Evolutionary conservation across 2,113 vertebrate species (phyloP), one percentile per base, ranked within the genome.

Genomic region (Rhombomys opimus): DNA sequence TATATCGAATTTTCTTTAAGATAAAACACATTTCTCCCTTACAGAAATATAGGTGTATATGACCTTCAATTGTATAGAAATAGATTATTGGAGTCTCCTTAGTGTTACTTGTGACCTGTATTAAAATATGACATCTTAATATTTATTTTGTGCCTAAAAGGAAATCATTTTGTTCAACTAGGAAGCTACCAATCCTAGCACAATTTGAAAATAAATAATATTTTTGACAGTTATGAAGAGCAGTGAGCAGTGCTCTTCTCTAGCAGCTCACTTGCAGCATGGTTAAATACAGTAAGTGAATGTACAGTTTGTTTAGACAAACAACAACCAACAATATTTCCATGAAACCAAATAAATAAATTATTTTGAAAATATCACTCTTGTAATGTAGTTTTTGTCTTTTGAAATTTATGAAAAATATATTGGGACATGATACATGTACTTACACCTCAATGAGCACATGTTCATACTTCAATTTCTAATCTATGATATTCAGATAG

Each of bases 231-330:
- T 30, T 65, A 41, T 12, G 14, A 67, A 67, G 61, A 78, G 4
- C 17, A 94, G 0, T 50, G 54, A 70, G 73, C 3, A 68, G 5
- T 38, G 76, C 0, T 78, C 5, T 92, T 88, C 65, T 67, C 52
- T 50, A 75, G 30, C 87, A 88, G 35, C 9, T 41, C 1, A 89
- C 18, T 5, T 61, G 50, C 6, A 87, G 0, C 12, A 54, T 32
- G 12, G 7, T 41, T 85, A 81, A 75, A 65, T 18, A 25, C 52
- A 63, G 78, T 87, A 15, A 59, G 1, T 90, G 41, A 41, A 32
- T 72, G 17, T 57, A 76, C 81, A 80, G 77, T 87, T 67, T 81
- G 90, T 96, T 95, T 75, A 87, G 35, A 61, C 63, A 2, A 95
- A 63, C 0, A 75, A 15, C 38, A 81, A 80, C 82, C 23, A 27